Base-by-base conservation (phyloP, 2,113 vertebrate genomes). In the Sturnira hondurensis region DNA sequence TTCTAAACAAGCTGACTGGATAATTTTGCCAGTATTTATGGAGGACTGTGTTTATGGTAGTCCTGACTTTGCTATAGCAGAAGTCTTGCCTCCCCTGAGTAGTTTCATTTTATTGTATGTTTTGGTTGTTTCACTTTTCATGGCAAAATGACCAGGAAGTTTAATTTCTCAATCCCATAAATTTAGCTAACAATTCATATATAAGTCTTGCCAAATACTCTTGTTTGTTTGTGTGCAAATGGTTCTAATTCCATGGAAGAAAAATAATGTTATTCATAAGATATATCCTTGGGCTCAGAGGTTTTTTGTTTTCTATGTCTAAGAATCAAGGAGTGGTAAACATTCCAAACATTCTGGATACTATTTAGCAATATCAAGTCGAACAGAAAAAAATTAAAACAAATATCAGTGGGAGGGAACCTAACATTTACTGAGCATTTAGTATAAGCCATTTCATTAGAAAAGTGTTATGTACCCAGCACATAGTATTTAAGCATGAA, bases 331-430 rank as follows among this genome's bases (percentile, higher is more conserved):
- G 54, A 58, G 14, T 94, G 63, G 24, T 88, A 85, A 97, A 80
- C 92, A 96, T 95, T 94, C 89, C 82, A 95, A 94, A 61, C 61
- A 93, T 95, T 81, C 95, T 95, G 58, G 77, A 91, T 82, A 47
- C 14, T 83, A 54, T 54, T 87, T 50, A 91, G 65, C 16, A 85
- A 86, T 95, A 89, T 94, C 58, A 73, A 77, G 22, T 94, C 82
- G 71, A 95, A 77, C 20, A 96, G 74, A 83, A 84, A 87, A 56
- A 80, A 95, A 76, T 87, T 80, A 68, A 78, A 83, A 47, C 56
- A 95, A 94, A 94, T 88, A 96, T 38, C 82, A 24, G 13, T 73
- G 16, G 54, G 36, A 71, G 45, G 77, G 71, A 91, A 45, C 38
- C 38, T 93, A 86, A 77, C 50, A 86, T 80, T 86, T 95, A 94